Base-by-base conservation (phyloP, 2,888 invertebrate genomes). In the Drosophila subsilvestris region DNA sequence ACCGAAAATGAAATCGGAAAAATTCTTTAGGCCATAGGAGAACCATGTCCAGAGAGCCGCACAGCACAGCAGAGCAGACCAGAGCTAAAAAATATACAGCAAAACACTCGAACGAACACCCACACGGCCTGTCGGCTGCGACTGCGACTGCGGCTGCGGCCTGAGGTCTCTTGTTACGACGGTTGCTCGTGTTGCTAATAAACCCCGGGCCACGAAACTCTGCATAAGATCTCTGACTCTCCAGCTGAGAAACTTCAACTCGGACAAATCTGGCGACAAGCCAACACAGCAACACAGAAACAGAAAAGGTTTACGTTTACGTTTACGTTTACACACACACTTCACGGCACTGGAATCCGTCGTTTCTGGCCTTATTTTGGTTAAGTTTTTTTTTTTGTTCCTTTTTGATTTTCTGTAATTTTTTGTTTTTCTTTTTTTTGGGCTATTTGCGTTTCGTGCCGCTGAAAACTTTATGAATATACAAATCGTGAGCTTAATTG, bases 401-500 rank as follows among this genome's bases (percentile, higher is more conserved):
- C 22, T 22, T 22, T 8, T 12, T 22, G 43, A 17, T 43, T 47
- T 49, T n/a, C 6, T 25, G 5, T n/a, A n/a, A n/a, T n/a, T n/a
- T n/a, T n/a, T n/a, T n/a, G n/a, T n/a, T 2, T 20, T 74, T 56
- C 12, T 12, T n/a, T 54, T 22, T 43, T 47, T 49, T 20, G 49
- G 66, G 68, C 63, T 81, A 74, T 85, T 85, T 83, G 71, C 68
- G 59, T 75, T 76, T 82, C 78, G 80, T 86, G 84, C 79, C 74
- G 81, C 69, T 78, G 83, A 86, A 81, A 86, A 83, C 79, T 81
- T 86, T 80, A 86, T 88, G 86, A 83, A 88, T 75, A 81, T 71
- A 67, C 74, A 88, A 89, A 89, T 80, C 87, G 89, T 87, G 87
- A 61, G 76, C 78, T 76, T 87, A 89, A 89, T 87, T 86, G 88